Evolutionary conservation across 1,140 invertebrate genomes (phyloP), one percentile per base, ranked within the genome.

Genomic region (Plectrocnemia conspersa): DNA sequence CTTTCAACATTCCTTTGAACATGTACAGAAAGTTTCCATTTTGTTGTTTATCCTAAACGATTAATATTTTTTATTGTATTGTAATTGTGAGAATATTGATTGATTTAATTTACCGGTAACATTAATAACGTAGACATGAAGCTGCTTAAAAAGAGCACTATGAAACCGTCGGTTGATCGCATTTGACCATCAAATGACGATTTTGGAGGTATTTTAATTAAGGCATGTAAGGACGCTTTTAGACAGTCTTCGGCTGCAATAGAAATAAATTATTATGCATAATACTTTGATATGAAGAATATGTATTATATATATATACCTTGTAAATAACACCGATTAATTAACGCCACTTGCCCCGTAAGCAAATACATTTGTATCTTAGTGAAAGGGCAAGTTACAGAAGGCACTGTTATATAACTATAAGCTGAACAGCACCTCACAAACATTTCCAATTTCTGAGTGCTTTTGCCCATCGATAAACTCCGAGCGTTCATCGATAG

Each of bases 341-440:
- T 77, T 44, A 97, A 73, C 19, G 93, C 91, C 33, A 93, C 85
- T 73, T 95, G 89, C 22, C 90, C 91, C 11, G 88, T 87, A 3
- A 92, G 72, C 40, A 97, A 74, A 75, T 95, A 95, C 13, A 97
- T 79, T 63, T 90, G 83, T 48, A 96, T 78, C 63, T 88, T 82
- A 18, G 79, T 78, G 54, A 85, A 78, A 5, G 84, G 78, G 56
- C 86, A 86, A 55, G 80, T 79, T 62, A 98, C 82, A 4, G 93
- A 97, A 18, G 95, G 95, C 72, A 96, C 91, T 1, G 94, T 97
- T 27, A 98, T 95, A 68, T 88, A 97, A 71, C 85, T 88, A 73
- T 92, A 98, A 0, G 95, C 94, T 44, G 90, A 84, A 77, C 94
- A 98, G n/a, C 93, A 93, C 62, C 89, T 82, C 21, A 92, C 85